Conservation (phyloP, 2,888 invertebrate genomes). For the Apodemia duryi region DNA sequence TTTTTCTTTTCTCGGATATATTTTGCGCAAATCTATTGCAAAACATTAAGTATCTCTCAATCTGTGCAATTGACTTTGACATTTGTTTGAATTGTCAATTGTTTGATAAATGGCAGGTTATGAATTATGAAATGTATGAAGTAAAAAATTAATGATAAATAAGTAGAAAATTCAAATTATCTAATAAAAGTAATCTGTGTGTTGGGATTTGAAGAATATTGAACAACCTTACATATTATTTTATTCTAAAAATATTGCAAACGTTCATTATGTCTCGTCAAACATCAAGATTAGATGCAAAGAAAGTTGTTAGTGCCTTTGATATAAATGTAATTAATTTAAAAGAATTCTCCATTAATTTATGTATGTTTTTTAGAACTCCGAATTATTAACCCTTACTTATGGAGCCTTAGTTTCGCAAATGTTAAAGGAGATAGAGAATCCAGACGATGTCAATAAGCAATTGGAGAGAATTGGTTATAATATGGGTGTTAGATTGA, state of each 20-base stretch:
- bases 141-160: too few relatives aligned
- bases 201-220: not conserved
- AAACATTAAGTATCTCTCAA: too few relatives aligned
- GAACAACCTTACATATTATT: not conserved
- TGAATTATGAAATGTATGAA: too few relatives aligned
- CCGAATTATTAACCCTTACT: constrained; percentile 97
- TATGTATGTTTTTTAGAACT: constrained; percentile 84
- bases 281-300: constrained; percentile 84
- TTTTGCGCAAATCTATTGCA: too few relatives aligned
- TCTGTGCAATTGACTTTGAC: too few relatives aligned
- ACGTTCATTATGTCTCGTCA: constrained; percentile 81
- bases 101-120: too few relatives aligned
- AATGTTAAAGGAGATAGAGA: constrained; percentile 97
- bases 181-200: too few relatives aligned
- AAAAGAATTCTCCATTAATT: not conserved
- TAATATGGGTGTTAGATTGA: constrained; percentile 97
- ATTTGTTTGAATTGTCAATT: too few relatives aligned
- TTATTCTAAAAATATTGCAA: not conserved
- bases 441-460: constrained; percentile 98
- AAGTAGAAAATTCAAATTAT: too few relatives aligned
- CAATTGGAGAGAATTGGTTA: constrained; percentile 97
- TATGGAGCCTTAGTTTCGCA: constrained; percentile 99
- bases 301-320: constrained; percentile 83
- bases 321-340: not conserved
- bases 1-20: too few relatives aligned